Evolutionary conservation across 2,888 invertebrate genomes (phyloP).

Genomic region (Hoplodrina ambigua): DNA sequence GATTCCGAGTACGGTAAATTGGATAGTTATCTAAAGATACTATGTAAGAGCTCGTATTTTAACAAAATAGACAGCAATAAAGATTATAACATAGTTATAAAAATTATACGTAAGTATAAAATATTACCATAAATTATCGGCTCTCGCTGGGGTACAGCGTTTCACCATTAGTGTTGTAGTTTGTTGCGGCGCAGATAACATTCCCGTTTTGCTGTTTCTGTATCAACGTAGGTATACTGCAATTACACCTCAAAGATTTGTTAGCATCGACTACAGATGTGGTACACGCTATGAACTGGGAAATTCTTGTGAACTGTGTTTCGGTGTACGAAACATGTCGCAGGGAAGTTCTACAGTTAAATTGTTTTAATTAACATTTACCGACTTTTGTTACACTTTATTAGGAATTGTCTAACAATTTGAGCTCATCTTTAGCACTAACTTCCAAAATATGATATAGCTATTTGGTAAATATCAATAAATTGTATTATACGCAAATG

Average conservation of each 20-base stretch:
- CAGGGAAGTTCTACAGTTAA: slow-evolving; percentile 13
- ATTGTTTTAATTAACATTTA: slow-evolving; percentile 1
- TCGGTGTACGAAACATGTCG: slow-evolving; percentile 8
- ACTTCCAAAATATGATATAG: not conserved
- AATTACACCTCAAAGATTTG: slow-evolving; percentile 85
- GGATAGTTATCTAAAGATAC: slow-evolving; percentile 38
- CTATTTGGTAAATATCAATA: not conserved
- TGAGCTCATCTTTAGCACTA: not conserved
- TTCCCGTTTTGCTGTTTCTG: slow-evolving; percentile 73
- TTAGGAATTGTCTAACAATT: not conserved
- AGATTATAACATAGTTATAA: slow-evolving; percentile 54
- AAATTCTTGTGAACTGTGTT: slow-evolving; percentile 17
- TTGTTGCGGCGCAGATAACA: slow-evolving; percentile 82
- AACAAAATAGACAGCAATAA: slow-evolving; percentile 40
- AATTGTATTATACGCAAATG: too few relatives aligned
- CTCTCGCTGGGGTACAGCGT: slow-evolving; percentile 76
- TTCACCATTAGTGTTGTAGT: slow-evolving; percentile 83
- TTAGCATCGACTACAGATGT: slow-evolving; percentile 69
- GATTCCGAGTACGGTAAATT: slow-evolving; percentile 14
- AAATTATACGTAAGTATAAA: slow-evolving; percentile 66
- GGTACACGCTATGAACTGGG: slow-evolving; percentile 68
- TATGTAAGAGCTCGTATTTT: slow-evolving; percentile 28
- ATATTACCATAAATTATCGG: slow-evolving; percentile 76
- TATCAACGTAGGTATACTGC: slow-evolving; percentile 80
- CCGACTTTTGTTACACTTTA: not conserved